Base-by-base conservation (phyloP, 1,140 invertebrate genomes). In the Papilio dardanus region DNA sequence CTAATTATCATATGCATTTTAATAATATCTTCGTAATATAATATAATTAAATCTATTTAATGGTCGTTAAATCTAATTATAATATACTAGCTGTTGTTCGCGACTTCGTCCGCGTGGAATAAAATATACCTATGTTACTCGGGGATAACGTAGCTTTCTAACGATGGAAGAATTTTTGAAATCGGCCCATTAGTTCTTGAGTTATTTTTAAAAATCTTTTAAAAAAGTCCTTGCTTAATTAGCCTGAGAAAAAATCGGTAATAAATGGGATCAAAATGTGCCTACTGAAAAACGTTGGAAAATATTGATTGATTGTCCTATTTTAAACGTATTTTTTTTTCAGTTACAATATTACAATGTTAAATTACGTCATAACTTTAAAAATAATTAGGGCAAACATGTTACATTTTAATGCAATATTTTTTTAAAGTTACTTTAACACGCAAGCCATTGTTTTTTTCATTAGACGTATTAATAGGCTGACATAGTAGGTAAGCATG, bases 341-440 rank as follows among this genome's bases (percentile, higher is more conserved):
- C 19, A 21, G 3, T 54, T 54, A 54, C 7, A 54, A 10, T 24
- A 7, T 54, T 21, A 24, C 8, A 21, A 21, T 54, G 21, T 12
- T 12, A 54, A 7, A 24, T 54, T 54, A 24, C 19, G 50, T 54
- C 19, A 54, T 54, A 54, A 54, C 50, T 54, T 54, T 54, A 24
- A 54, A 28, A 54, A 54, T 54, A 54, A 24, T 54, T 54, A 54
- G 50, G 50, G 21, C 50, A 54, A 54, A 24, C 21, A 12, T 54
- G 50, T 54, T 54, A 54, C 8, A 54, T 54, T 54, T 24, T 54
- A 54, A 54, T 24, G 50, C 50, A 54, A 54, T 24, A 54, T 54
- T 54, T 46, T 37, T 54, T 54, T 54, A 54, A 54, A 54, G 10
- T 54, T 24, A 54, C 50, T 10, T 28, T 54, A 3, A 54, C 50